Percentiles rank a stretch among this genome's conserved stretches.
phyloP scores from a whole-genome alignment of 1,140 invertebrate species.

The Zaprionus nigranus region DNA sequence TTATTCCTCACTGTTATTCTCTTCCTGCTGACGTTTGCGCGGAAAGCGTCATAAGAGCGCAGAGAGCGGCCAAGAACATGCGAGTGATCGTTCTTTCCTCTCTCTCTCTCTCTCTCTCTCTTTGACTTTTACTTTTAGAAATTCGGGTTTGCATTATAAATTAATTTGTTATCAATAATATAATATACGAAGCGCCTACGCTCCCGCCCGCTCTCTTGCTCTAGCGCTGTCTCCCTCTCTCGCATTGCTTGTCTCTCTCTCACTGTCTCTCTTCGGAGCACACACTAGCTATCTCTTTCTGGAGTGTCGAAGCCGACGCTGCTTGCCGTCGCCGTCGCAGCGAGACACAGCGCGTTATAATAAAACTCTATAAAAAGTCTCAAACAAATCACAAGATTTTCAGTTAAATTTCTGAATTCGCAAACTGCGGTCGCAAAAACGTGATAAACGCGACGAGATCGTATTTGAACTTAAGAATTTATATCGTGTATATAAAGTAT shows the following conservation, averaged over 20 bases:
- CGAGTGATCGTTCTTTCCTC: neutral
- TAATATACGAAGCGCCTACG: constrained; percentile 28
- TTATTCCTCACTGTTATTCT: constrained; percentile 1
- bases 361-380: constrained; percentile 81
- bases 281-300: constrained; percentile 42
- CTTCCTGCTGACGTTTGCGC: constrained; percentile 1
- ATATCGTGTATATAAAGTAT: constrained; percentile 13
- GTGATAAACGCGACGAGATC: constrained; percentile 6
- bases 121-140: constrained; percentile 28
- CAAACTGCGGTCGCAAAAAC: constrained; percentile 62
- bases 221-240: constrained; percentile 15
- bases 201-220: constrained; percentile 17
- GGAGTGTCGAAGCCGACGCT: constrained; percentile 35
- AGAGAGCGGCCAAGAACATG: neutral
- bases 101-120: constrained; percentile 9
- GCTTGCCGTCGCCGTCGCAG: constrained; percentile 49
- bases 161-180: constrained; percentile 75
- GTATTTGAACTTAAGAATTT: neutral
- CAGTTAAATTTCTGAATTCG: constrained; percentile 82
- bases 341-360: constrained; percentile 28
- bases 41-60: neutral
- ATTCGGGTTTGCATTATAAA: constrained; percentile 65
- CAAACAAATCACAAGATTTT: constrained; percentile 83
- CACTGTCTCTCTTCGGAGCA: constrained; percentile 4
- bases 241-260: constrained; percentile 10